phyloP scores from a whole-genome alignment of 2,797 vertebrate species.

The Danionella dracula region DNA sequence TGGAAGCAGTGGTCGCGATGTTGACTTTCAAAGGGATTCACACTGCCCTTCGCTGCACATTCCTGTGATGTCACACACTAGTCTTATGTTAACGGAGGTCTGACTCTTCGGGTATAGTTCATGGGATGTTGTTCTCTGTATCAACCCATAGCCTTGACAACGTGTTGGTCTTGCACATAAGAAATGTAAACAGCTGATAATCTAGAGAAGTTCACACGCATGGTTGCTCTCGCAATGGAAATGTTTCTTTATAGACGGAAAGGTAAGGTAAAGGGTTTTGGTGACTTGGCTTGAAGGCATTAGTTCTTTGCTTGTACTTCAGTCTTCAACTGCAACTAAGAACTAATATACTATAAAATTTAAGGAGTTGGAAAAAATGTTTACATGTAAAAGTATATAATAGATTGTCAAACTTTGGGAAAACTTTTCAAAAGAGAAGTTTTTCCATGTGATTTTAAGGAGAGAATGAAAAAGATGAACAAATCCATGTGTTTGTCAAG shows the following conservation, averaged over 20 bases:
- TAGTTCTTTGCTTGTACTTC: no score
- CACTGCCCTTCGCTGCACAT: not conserved
- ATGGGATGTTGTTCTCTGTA: conserved; percentile 22
- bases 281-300: not conserved
- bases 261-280: conserved; percentile 19
- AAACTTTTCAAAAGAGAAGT: no score
- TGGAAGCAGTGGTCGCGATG: conserved; percentile 56
- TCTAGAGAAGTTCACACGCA: not conserved
- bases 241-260: not conserved
- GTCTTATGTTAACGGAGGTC: not conserved
- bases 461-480: not conserved
- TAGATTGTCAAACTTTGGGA: no score
- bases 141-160: conserved; percentile 4
- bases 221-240: conserved; percentile 25
- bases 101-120: conserved; percentile 5
- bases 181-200: not conserved
- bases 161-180: not conserved
- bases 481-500: not conserved
- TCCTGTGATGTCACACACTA: not conserved
- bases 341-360: no score
- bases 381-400: no score
- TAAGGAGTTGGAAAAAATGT: no score
- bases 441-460: not conserved
- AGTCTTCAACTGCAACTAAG: no score
- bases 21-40: conserved; percentile 56